Base-by-base conservation (phyloP, 2,797 vertebrate genomes). In the Sebastes itinus region DNA sequence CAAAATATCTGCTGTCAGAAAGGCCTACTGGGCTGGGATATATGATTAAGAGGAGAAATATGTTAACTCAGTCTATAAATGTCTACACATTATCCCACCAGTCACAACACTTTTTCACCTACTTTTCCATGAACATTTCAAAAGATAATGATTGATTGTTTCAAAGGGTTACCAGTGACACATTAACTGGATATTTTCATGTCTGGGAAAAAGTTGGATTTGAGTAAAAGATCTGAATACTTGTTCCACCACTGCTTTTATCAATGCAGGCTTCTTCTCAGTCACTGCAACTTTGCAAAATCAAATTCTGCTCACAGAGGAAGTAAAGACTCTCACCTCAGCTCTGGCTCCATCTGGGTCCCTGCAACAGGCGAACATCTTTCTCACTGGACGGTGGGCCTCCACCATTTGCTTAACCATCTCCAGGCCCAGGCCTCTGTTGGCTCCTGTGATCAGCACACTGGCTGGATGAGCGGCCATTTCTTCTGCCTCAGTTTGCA, bases 401-500 rank as follows among this genome's bases (percentile, higher is more conserved):
- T 78, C 83, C 52, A 91, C 49, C 14, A 95, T 62, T 38, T 94
- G 91, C 6, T 10, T 87, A 3, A 95, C 71, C 2, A 94, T 25
- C 33, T 94, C 94, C 87, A 95, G 82, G n/a, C 94, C 94, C 0
- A 95, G 23, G 1, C 94, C 94, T 1, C 88, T 49, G 89, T 95
- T 96, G 56, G 92, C 92, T n/a, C 94, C 94, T 0, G 95, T 95
- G 64, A 96, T 89, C 14, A 96, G 84, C 18, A 92, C 22, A 3
- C 59, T 90, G 60, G 55, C 64, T 5, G 30, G 14, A 61, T 70
- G 55, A 10, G 28, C 30, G 0, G 71, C 85, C 90, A 87, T 91
- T 77, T 70, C 68, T 12, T 75, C 46, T 59, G 22, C 18, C 20
- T 56, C 66, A 25, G 27, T 49, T 32, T 60, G 65, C 69, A 42